Percentiles rank a stretch among this genome's conserved stretches.
Evolutionary conservation across 2,797 vertebrate genomes (phyloP).

Genomic region (Phoeniculus purpureus): DNA sequence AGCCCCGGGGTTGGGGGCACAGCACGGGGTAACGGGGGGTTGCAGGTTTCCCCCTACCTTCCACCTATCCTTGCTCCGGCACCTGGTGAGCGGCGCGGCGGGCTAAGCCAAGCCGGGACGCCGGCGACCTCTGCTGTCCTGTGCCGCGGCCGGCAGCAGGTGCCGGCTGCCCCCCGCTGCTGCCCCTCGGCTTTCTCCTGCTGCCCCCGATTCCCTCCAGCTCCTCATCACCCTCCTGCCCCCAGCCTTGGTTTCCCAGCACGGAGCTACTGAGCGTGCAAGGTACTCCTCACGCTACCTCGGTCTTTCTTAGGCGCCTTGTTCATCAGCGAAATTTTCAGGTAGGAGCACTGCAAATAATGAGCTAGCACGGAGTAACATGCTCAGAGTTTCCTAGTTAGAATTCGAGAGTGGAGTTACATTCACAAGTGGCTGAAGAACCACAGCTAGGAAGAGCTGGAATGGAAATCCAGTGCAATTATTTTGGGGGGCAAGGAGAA

Average conservation of each 20-base stretch:
- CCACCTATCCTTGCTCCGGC: neutral
- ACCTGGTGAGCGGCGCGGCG: neutral
- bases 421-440: neutral
- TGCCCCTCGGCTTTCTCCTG: no score
- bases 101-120: conserved; percentile 7
- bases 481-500: neutral
- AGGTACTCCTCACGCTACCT: rapidly evolving
- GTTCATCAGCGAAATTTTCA: rapidly evolving
- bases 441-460: neutral
- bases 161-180: neutral
- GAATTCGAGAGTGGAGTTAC: neutral
- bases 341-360: neutral
- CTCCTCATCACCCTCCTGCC: neutral
- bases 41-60: neutral
- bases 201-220: neutral
- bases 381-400: neutral
- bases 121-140: conserved; percentile 80
- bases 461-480: neutral
- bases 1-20: neutral
- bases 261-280: neutral
- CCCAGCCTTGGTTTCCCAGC: neutral
- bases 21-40: neutral
- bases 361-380: neutral
- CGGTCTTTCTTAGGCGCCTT: no score
- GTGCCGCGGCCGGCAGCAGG: conserved; percentile 48